Conservation (phyloP, 1,140 invertebrate genomes). For the Cyphomyrmex costatus region DNA sequence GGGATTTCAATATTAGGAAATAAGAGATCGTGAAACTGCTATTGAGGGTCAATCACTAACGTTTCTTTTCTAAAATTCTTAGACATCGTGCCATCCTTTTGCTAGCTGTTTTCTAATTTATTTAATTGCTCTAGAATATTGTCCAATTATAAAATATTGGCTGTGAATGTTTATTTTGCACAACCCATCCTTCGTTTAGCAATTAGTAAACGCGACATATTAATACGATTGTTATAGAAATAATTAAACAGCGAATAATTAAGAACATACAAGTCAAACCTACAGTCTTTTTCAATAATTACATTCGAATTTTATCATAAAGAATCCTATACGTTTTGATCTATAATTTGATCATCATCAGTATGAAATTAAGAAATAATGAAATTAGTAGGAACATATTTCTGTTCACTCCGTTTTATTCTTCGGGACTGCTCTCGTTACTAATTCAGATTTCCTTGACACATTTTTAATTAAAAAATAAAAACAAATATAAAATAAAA, state of each 20-base stretch:
- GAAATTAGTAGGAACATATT: background rate
- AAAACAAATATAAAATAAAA: conserved; percentile 19
- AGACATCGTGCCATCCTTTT: background rate
- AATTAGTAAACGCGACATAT: background rate
- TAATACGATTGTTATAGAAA: background rate
- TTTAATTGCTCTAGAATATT: background rate
- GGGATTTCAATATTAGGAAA: conserved; percentile 72
- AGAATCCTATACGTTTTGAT: too few relatives aligned
- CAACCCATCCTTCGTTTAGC: background rate
- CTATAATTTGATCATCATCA: too few relatives aligned
- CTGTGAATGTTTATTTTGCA: background rate
- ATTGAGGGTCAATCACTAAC: conserved; percentile 43
- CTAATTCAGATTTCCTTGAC: background rate
- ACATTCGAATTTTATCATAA: too few relatives aligned
- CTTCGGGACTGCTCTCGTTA: background rate
- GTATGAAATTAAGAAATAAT: background rate
- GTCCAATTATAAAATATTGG: background rate
- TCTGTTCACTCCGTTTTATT: background rate
- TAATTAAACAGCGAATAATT: background rate
- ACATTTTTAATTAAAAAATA: conserved; percentile 46
- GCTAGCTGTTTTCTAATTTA: background rate
- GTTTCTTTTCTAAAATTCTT: background rate
- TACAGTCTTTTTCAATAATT: too few relatives aligned
- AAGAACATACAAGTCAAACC: too few relatives aligned
- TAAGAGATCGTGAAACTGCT: conserved; percentile 52